Evolutionary conservation across 2,113 vertebrate genomes (phyloP), one percentile per base, ranked within the genome.

Genomic region (Cephalophus harveyi): DNA sequence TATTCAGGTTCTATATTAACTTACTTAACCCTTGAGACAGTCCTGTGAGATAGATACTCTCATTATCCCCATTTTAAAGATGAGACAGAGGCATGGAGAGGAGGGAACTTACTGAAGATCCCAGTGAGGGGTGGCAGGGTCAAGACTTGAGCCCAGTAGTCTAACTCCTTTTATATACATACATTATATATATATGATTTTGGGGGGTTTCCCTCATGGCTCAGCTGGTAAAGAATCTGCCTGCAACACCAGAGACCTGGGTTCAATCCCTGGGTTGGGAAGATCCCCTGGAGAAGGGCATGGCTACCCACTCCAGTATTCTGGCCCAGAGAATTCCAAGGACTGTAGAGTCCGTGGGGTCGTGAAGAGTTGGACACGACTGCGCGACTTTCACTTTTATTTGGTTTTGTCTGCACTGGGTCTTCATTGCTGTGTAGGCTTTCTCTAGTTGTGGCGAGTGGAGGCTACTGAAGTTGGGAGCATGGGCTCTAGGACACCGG

Each of bases 341-440:
- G 67, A 74, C n/a, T 74, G 67, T 74, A 13, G 67, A 74, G 67
- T 40, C 19, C 2, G 0, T 74, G n/a, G n/a, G 11, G 67, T 40
- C 10, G 0, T 0, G 2, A 23, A 74, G 67, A 40, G 1, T 23
- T 3, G 21, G 67, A 6, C n/a, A 12, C 1, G 10, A 3, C n/a
- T 23, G 10, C 40, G 10, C 1, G 19, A 40, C 67, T 40, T 40
- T 74, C 10, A 23, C n/a, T 36, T 76, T 76, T 27, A 2, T 43
- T 43, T 76, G 40, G 4, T 43, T 76, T 43, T 27, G 71, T 14
- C 71, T 76, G 23, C 0, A 0, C 23, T 76, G 71, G 36, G 71
- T 27, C 40, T 43, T 43, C 6, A 2, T 7, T 43, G 71, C 71
- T 8, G 23, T 15, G 23, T 76, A 2, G 23, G 71, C 36, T 76